Evolutionary conservation across 2,113 vertebrate genomes (phyloP).

Genomic region (Coryphaenoides rupestris): DNA sequence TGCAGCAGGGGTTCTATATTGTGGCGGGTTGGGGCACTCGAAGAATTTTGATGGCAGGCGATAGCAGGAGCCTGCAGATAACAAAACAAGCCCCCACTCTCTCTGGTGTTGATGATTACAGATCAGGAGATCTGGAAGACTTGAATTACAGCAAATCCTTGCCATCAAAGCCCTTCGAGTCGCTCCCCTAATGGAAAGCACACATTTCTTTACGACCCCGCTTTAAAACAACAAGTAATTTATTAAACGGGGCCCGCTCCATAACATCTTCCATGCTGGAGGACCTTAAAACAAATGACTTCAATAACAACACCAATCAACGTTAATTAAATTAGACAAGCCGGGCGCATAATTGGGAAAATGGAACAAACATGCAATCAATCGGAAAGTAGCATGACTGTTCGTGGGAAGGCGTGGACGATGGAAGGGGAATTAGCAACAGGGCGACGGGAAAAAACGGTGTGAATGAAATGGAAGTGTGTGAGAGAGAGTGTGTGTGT

Average conservation of each 20-base stretch:
- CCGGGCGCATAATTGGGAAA: neutral
- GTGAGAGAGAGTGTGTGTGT: too few relatives aligned
- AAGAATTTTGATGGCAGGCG: constrained; percentile 14
- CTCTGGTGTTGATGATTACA: constrained; percentile 23
- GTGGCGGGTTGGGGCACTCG: constrained; percentile 12
- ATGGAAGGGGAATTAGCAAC: neutral
- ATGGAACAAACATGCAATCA: neutral
- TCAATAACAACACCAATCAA: neutral
- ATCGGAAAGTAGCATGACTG: constrained; percentile 11
- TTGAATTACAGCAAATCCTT: constrained; percentile 12
- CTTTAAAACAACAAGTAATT: constrained; percentile 9
- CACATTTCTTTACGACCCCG: constrained; percentile 9
- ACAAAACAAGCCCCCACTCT: constrained; percentile 19
- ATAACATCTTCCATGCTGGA: neutral
- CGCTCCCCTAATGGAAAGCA: constrained; percentile 20
- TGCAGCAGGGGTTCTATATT: constrained; percentile 35
- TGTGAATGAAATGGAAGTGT: too few relatives aligned
- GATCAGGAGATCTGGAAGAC: constrained; percentile 12
- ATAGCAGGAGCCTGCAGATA: constrained; percentile 13
- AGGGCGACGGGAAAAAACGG: too few relatives aligned
- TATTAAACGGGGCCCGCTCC: neutral
- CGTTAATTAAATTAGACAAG: constrained; percentile 4
- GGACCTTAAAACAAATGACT: constrained; percentile 12
- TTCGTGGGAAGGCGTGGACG: constrained; percentile 5
- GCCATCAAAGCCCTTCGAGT: constrained; percentile 18